Evolutionary conservation across 2,797 vertebrate genomes (phyloP), one percentile per base, ranked within the genome.

Genomic region (Pelochelys cantorii): DNA sequence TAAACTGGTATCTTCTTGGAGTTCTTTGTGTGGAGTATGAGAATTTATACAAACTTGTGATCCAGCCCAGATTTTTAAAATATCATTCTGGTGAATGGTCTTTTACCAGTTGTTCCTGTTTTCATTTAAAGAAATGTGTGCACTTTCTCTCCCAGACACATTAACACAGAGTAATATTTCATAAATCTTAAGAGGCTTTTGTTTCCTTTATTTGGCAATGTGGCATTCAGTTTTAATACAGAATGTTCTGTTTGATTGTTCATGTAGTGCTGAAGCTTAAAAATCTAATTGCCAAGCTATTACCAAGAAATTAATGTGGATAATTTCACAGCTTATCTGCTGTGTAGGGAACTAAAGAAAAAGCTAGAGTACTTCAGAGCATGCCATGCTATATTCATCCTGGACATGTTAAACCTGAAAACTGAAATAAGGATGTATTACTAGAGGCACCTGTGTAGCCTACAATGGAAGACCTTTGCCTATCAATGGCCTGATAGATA

Each of bases 381-480:
- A 5, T 53, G 3, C 37, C 15, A 27, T 6, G 23, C 14, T 79
- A 8, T 5, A 75, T 75, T 77, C 55, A 27, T 3, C 84, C 23
- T 37, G 34, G 10, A 3, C 3, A 56, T 4, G 17, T 57, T 14
- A 84, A 79, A 84, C 25, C 1, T 84, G 17, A 81, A 60, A 84
- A 79, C 31, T 79, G 2, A 71, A 74, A 92, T 55, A 86, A 55
- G 84, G 90, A 96, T 84, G 79, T 90, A 94, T 93, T 31, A 89
- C 22, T 77, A n/a, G 20, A 85, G 59, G 74, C 79, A 93, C 82
- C 90, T 96, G 74, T 87, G 86, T 31, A 88, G 93, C 89, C 91
- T 84, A 60, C 65, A 88, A 77, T 79, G 7, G 93, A 93, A 94
- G 93, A 94, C 92, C 85, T 96, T 96, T 92, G 80, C 83, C 84